Evolutionary conservation across 2,888 invertebrate species (phyloP).

Genomic region (Amphimallon solstitiale): DNA sequence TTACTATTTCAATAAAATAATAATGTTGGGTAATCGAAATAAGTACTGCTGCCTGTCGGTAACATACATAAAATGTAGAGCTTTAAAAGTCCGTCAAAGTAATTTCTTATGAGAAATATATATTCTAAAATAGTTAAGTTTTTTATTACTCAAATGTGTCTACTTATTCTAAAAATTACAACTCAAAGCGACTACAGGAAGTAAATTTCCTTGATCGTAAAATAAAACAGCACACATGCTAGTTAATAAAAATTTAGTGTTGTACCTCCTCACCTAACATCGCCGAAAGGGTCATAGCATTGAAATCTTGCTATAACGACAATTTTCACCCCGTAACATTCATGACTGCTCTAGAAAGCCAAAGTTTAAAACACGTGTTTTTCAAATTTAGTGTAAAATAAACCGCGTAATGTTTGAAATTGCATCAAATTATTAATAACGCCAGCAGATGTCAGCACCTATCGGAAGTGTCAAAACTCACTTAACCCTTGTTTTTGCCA

Average conservation of each 20-base stretch:
- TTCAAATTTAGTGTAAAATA: conserved; percentile 11
- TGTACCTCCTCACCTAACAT: background rate
- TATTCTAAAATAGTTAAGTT: too few species aligned
- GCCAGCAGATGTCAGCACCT: conserved; percentile 8
- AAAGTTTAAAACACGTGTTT: conserved; percentile 12
- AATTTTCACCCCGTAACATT: background rate
- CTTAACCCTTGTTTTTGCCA: conserved; percentile 25
- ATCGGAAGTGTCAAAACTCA: conserved; percentile 26
- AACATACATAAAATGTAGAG: too few species aligned
- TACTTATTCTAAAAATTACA: too few species aligned
- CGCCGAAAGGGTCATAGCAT: background rate
- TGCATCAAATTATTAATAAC: background rate
- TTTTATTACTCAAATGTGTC: too few species aligned
- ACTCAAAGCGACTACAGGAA: conserved; percentile 2
- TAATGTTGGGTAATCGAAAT: too few species aligned
- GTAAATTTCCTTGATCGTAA: conserved; percentile 1
- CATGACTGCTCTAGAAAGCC: conserved; percentile 3
- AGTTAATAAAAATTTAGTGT: background rate
- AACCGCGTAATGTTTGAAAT: conserved; percentile 1
- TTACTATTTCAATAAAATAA: too few species aligned
- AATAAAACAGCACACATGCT: conserved; percentile 11
- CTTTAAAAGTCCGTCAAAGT: too few species aligned
- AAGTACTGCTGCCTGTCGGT: too few species aligned
- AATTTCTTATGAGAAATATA: too few species aligned
- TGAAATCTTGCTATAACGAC: background rate